Evolutionary conservation across 1,140 invertebrate genomes (phyloP).

Genomic region (Colletes latitarsis): DNA sequence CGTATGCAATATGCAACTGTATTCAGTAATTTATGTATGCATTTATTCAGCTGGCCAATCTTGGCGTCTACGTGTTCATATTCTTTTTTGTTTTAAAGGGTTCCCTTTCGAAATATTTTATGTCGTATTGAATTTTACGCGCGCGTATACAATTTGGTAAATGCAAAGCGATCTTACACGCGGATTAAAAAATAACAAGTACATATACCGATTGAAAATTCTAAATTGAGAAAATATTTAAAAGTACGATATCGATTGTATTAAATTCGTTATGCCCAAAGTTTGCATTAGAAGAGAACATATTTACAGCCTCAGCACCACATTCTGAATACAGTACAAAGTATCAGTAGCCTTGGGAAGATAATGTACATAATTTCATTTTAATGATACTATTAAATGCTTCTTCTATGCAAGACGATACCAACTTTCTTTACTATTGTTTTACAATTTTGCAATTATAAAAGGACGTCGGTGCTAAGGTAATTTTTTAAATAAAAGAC

Average conservation of each 20-base stretch:
- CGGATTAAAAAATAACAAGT: neutral
- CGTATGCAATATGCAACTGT: constrained; percentile 60
- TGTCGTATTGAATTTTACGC: neutral
- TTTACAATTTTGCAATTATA: neutral
- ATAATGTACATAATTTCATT: constrained; percentile 37
- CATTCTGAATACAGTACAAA: constrained; percentile 49
- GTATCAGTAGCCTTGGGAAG: constrained; percentile 1
- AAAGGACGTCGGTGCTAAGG: neutral
- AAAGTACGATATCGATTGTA: neutral
- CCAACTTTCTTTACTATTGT: neutral
- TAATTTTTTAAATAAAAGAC: neutral
- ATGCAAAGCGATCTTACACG: neutral
- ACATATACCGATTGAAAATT: neutral
- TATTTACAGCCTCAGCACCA: neutral
- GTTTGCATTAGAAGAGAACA: neutral
- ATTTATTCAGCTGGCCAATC: constrained; percentile 41
- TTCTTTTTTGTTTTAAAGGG: neutral
- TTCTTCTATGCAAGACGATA: constrained; percentile 21
- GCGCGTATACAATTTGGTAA: neutral
- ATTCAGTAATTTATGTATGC: constrained; percentile 47
- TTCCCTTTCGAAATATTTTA: neutral
- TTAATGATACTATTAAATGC: constrained; percentile 15
- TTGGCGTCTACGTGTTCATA: neutral
- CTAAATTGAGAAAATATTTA: neutral
- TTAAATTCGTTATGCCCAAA: neutral